Percentiles rank a stretch among this genome's conserved stretches.
Evolutionary conservation across 2,888 invertebrate genomes (phyloP).

Genomic region (Harmothoe impar): DNA sequence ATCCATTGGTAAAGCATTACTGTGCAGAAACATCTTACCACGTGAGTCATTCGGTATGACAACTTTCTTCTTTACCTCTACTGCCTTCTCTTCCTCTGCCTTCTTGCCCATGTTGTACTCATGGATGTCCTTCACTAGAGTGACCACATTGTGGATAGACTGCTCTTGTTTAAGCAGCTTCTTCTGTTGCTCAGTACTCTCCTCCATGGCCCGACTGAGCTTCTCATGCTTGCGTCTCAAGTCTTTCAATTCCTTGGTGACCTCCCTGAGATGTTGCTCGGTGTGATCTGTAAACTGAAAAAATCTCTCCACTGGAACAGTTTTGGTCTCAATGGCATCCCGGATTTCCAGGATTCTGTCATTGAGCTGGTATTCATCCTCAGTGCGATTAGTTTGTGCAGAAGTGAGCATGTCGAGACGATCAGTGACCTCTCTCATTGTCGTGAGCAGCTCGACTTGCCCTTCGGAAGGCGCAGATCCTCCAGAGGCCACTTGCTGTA

Average conservation of each 20-base stretch:
- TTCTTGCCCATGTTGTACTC: constrained; percentile 5
- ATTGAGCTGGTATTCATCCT: background rate
- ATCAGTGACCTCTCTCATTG: background rate
- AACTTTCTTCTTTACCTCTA: background rate
- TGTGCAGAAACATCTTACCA: background rate
- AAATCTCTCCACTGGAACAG: background rate
- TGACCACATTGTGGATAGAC: background rate
- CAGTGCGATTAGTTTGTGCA: background rate
- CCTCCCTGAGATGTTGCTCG: background rate
- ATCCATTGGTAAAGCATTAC: background rate
- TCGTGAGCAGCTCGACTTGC: background rate
- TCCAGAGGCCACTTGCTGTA: background rate
- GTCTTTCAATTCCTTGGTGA: background rate
- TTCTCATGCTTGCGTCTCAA: background rate
- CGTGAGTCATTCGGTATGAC: background rate
- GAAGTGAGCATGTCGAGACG: background rate
- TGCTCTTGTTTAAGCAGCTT: background rate
- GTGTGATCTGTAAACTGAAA: background rate
- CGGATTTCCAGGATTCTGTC: background rate
- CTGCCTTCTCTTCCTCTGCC: background rate
- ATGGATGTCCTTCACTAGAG: background rate
- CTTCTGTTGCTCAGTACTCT: background rate
- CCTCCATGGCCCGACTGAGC: background rate
- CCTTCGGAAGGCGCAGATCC: background rate
- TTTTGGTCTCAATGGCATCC: background rate